These are phyloP conservation scores for Dermatemys mawii DNA, from an alignment of 2,113 vertebrate genomes.

Conservation along the genomic window DNA sequence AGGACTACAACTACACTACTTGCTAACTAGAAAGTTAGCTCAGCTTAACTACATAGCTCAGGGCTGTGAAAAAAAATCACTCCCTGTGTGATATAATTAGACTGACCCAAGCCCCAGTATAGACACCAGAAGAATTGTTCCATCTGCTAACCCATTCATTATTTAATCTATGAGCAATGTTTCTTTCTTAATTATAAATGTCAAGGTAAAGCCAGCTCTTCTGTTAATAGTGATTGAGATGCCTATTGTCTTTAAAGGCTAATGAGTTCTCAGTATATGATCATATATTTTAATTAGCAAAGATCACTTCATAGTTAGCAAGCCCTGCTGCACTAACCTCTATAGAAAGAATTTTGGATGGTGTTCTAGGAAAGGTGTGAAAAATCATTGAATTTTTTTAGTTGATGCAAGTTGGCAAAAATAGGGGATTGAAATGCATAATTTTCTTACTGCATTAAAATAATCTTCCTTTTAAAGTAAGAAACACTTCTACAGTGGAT, in stretches of 20 bases:
- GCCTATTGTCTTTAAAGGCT: slow-evolving; percentile 48
- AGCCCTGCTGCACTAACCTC: background rate
- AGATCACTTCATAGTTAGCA: slow-evolving; percentile 13
- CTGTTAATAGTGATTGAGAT: slow-evolving; percentile 43
- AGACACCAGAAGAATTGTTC: background rate
- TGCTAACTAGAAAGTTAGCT: background rate
- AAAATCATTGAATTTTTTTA: background rate
- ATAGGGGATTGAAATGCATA: background rate
- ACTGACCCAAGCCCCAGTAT: background rate
- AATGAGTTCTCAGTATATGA: slow-evolving; percentile 49
- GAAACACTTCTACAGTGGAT: background rate
- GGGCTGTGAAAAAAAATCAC: background rate
- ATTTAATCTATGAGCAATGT: slow-evolving; percentile 74
- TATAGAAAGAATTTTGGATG: slow-evolving; percentile 35
- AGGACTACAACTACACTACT: background rate
- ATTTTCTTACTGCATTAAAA: background rate
- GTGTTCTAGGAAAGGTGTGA: background rate
- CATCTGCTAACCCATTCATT: slow-evolving; percentile 72
- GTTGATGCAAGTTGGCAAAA: accelerated
- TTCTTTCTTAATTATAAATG: slow-evolving; percentile 77
- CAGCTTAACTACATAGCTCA: background rate
- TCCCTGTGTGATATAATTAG: too few relatives aligned
- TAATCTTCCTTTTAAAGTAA: background rate
- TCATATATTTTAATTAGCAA: slow-evolving; percentile 71
- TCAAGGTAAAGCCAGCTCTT: slow-evolving; percentile 70